Evolutionary conservation across 2,113 vertebrate genomes (phyloP).

Genomic region (Pterophyllum scalare): DNA sequence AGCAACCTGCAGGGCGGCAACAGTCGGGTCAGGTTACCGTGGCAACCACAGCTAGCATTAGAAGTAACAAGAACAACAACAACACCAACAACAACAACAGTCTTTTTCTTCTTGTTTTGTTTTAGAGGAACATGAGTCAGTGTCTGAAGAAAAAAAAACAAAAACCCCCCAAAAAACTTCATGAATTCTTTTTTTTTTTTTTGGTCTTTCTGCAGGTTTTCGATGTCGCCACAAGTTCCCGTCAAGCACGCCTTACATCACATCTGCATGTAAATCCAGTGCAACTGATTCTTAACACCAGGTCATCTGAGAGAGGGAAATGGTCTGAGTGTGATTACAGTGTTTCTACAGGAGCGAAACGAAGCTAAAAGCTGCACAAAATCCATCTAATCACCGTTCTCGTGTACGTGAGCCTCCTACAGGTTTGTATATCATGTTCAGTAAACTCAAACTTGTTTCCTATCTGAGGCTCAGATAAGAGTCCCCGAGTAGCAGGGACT

Average conservation of each 20-base stretch:
- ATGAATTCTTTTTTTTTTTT: not conserved
- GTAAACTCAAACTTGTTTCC: not conserved
- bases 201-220: not conserved
- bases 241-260: not conserved
- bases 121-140: not conserved
- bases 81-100: conserved; percentile 30
- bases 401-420: not conserved
- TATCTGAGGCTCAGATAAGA: not conserved
- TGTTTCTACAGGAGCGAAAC: not conserved
- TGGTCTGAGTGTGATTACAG: no score
- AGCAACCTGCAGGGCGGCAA: conserved; percentile 51
- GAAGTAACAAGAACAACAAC: not conserved
- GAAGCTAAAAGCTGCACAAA: not conserved
- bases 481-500: no score
- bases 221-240: conserved; percentile 20
- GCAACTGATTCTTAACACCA: not conserved
- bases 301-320: not conserved
- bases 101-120: not conserved
- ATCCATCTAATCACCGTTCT: not conserved
- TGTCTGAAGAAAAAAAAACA: not conserved
- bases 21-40: conserved; percentile 63
- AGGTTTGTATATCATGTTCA: not conserved
- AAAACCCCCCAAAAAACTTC: not conserved
- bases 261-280: not conserved
- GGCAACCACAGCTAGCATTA: conserved; percentile 59